Evolutionary conservation across 2,113 vertebrate genomes (phyloP), one percentile per base, ranked within the genome.

Genomic region (Eurypyga helias): DNA sequence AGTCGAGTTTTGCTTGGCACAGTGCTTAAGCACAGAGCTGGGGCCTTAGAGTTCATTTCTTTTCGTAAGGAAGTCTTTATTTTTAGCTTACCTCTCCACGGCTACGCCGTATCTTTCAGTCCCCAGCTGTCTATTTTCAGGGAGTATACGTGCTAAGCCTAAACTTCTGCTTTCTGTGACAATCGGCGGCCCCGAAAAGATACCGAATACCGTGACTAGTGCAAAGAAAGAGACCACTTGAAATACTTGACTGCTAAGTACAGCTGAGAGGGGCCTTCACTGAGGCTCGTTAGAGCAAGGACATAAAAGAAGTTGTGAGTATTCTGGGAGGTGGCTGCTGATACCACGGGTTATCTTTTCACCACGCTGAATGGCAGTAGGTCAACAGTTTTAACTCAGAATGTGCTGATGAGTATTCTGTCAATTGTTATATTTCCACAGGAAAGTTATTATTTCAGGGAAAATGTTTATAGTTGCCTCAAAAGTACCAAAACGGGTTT

Each of bases 121-220:
- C 73, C 61, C 48, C 52, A 85, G 66, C 48, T 38, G n/a, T 34
- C 84, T 95, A 4, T 83, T 95, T 93, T 72, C 70, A 66, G 92
- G 82, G 87, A 62, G n/a, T 28, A 9, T 61, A 83, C 3, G 10
- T 87, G 84, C 94, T 87, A 69, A 79, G 52, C 57, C 70, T n/a
- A 77, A 95, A 81, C 71, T 83, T 94, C 70, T 94, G 82, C 54
- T 58, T 88, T 90, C 93, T 90, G 82, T 92, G 87, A 65, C 73
- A 87, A 33, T 75, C 70, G 54, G 78, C 41, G 67, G 49, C 58
- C 21, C 45, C 33, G 85, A 67, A 73, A 77, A 70, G 78, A 83
- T 76, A 95, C 0, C 3, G 7, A 51, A 71, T 78, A 17, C 79
- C 10, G 0, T 73, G 61, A n/a, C 48, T 9, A 13, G 28, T 5